Evolutionary conservation across 2,113 vertebrate species (phyloP).

Genomic region (Arizona elegans): DNA sequence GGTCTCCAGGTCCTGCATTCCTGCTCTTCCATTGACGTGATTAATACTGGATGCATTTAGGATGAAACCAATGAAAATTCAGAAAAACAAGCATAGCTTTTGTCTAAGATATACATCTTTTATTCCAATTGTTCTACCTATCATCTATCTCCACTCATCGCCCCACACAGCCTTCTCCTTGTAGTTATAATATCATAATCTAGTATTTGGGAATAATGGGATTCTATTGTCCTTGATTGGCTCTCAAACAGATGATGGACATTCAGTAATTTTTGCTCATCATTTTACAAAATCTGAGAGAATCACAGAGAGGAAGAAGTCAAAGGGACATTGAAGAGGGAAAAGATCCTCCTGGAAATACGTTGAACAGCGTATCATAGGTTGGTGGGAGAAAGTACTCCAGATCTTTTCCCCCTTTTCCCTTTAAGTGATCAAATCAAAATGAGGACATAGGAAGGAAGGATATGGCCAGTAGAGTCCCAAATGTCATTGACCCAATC

Average conservation of each 20-base stretch:
- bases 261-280: background rate
- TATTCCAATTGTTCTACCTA: background rate
- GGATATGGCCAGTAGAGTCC: background rate
- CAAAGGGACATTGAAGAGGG: background rate
- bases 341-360: background rate
- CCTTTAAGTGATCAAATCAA: background rate
- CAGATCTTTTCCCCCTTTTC: background rate
- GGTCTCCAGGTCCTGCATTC: background rate
- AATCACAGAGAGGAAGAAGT: background rate
- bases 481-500: background rate
- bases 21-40: too few species aligned
- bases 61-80: background rate
- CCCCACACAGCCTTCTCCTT: too few species aligned
- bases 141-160: background rate
- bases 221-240: background rate
- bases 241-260: background rate
- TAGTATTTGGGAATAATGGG: background rate
- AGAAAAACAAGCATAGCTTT: background rate
- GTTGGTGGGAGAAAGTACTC: background rate
- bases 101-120: background rate
- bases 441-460: background rate
- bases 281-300: background rate
- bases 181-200: too few species aligned
- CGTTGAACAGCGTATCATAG: rapidly evolving
- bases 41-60: background rate